Conservation (phyloP, 2,113 vertebrate genomes). For the human region DNA sequence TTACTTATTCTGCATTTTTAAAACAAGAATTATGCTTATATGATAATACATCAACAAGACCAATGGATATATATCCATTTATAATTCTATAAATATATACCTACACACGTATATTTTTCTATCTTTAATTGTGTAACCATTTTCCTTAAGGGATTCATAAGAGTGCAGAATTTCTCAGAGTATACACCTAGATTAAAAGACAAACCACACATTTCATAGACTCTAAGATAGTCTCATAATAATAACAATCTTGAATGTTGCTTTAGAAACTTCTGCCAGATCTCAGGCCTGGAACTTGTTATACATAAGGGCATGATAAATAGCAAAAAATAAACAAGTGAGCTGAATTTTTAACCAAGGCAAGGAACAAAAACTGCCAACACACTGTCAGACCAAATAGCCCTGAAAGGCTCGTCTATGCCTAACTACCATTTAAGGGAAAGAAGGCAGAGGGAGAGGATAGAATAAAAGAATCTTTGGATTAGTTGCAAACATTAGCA, state of each 20-base stretch:
- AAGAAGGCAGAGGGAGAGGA: background rate
- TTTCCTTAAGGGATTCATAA: background rate
- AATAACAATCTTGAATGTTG: conserved; percentile 69
- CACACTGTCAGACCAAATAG: conserved; percentile 54
- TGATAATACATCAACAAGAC: background rate
- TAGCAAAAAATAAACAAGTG: conserved; percentile 63
- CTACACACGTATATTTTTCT: background rate
- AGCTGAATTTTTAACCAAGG: conserved; percentile 72
- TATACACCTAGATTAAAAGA: conserved; percentile 45
- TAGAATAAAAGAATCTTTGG: background rate
- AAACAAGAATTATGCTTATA: background rate
- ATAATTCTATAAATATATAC: background rate
- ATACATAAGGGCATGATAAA: conserved; percentile 65
- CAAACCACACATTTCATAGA: conserved; percentile 28
- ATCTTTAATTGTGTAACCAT: background rate
- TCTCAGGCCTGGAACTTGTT: conserved; percentile 77
- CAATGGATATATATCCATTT: background rate
- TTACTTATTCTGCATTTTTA: background rate
- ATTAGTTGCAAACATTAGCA: conserved; percentile 22
- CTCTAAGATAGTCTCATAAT: conserved; percentile 21
- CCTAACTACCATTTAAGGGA: conserved; percentile 29
- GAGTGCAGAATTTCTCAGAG: background rate
- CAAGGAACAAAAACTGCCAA: conserved; percentile 72
- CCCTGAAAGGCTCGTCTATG: conserved; percentile 60
- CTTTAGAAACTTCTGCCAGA: conserved; percentile 76